phyloP scores from a whole-genome alignment of 2,797 vertebrate genomes.

The Peromyscus eremicus region DNA sequence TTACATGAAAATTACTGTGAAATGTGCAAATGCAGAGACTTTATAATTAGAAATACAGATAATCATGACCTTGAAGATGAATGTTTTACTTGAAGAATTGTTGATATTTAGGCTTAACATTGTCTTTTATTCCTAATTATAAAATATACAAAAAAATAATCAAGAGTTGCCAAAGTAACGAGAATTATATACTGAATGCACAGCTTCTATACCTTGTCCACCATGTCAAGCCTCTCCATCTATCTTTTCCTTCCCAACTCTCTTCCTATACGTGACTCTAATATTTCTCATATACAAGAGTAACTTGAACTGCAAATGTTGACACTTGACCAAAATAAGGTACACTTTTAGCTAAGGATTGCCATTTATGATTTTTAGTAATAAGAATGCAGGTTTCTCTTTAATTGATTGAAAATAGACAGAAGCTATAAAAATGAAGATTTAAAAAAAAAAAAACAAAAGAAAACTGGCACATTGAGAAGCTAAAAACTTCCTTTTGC shows the following conservation, averaged over 20 bases:
- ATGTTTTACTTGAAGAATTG: constrained; percentile 76
- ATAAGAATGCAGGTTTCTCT: constrained; percentile 58
- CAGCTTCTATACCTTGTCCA: constrained; percentile 67
- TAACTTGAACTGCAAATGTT: constrained; percentile 46
- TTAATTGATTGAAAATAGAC: constrained; percentile 53
- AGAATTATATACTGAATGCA: constrained; percentile 79
- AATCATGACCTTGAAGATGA: constrained; percentile 81
- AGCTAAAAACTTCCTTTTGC: constrained; percentile 61
- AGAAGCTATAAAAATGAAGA: neutral
- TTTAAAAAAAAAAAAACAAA: neutral
- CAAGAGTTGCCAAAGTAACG: constrained; percentile 77
- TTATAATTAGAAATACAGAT: constrained; percentile 81
- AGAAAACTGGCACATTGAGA: constrained; percentile 29
- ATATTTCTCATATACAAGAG: constrained; percentile 66
- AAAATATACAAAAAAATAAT: constrained; percentile 80
- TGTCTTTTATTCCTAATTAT: constrained; percentile 66
- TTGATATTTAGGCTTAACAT: constrained; percentile 77
- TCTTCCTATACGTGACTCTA: constrained; percentile 60
- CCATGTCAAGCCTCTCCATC: constrained; percentile 77
- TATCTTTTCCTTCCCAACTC: constrained; percentile 29
- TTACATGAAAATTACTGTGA: constrained; percentile 75
- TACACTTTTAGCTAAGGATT: constrained; percentile 57
- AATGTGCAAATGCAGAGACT: constrained; percentile 81
- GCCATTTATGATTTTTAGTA: constrained; percentile 34
- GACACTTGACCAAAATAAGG: constrained; percentile 64